Conservation (phyloP, 2,113 vertebrate genomes). For the Elephantulus edwardii region DNA sequence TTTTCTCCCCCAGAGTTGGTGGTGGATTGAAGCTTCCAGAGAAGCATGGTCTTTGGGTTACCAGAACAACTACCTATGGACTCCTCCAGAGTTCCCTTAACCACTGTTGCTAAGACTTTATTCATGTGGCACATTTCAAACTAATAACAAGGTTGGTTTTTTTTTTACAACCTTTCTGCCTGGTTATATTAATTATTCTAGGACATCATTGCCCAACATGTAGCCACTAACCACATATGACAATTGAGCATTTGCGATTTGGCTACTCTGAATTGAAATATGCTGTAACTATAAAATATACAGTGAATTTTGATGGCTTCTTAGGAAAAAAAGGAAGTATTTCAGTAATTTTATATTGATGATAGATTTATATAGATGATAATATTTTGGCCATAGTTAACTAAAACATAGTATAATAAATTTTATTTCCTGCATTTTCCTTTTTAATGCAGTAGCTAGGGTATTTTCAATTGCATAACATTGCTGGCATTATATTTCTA, state of each 20-base stretch:
- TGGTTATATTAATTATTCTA: neutral
- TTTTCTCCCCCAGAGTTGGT: too few species aligned
- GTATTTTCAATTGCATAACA: constrained; percentile 2
- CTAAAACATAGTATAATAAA: neutral
- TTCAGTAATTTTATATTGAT: neutral
- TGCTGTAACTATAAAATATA: neutral
- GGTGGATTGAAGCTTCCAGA: too few species aligned
- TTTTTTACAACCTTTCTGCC: neutral
- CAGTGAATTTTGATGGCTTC: neutral
- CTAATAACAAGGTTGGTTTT: neutral
- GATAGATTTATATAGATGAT: neutral
- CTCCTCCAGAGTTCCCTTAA: too few species aligned
- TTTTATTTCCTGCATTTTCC: neutral
- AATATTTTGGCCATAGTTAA: neutral
- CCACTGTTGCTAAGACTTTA: neutral
- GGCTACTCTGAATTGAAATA: constrained; percentile 16
- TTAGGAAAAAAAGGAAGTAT: neutral
- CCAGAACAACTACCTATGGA: too few species aligned
- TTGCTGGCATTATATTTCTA: neutral
- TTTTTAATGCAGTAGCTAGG: neutral
- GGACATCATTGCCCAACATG: neutral
- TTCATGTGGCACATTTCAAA: neutral
- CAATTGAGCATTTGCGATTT: neutral
- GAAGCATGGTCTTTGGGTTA: too few species aligned
- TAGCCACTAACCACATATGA: neutral